phyloP scores from a whole-genome alignment of 1,140 invertebrate genomes.

The Dryas iulia region DNA sequence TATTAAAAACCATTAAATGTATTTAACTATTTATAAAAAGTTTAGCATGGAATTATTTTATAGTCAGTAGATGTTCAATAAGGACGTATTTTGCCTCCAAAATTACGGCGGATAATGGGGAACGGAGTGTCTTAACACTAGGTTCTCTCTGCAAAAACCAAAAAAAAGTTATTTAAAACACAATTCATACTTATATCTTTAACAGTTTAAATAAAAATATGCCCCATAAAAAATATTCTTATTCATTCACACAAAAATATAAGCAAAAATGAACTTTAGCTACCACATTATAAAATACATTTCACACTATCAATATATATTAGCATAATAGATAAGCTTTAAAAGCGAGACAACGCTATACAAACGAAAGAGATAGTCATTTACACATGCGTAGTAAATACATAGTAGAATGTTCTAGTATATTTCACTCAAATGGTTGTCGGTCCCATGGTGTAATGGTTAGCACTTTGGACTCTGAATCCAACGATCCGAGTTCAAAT shows the following conservation, averaged over 20 bases:
- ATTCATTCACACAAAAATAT: background rate
- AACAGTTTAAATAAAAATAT: too few relatives aligned
- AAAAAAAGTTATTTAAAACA: too few relatives aligned
- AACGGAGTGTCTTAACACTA: too few relatives aligned
- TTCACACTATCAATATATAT: background rate
- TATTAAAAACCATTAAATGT: too few relatives aligned
- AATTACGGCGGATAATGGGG: too few relatives aligned
- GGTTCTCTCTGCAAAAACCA: too few relatives aligned
- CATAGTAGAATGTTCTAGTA: background rate
- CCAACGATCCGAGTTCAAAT: slow-evolving; percentile 91
- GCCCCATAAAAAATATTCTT: too few relatives aligned
- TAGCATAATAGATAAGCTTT: background rate
- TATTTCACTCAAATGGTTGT: background rate
- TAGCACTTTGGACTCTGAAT: slow-evolving; percentile 80
- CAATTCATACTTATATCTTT: too few relatives aligned
- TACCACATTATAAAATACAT: background rate
- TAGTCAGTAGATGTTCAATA: too few relatives aligned
- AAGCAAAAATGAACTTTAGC: background rate
- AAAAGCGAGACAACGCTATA: background rate
- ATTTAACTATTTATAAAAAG: too few relatives aligned
- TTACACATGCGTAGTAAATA: background rate
- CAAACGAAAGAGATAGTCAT: background rate
- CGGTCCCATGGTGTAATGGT: slow-evolving; percentile 90
- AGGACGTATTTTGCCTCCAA: too few relatives aligned
- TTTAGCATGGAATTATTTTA: too few relatives aligned